Conservation (phyloP, 2,113 vertebrate genomes). For the Seriola quinqueradiata region DNA sequence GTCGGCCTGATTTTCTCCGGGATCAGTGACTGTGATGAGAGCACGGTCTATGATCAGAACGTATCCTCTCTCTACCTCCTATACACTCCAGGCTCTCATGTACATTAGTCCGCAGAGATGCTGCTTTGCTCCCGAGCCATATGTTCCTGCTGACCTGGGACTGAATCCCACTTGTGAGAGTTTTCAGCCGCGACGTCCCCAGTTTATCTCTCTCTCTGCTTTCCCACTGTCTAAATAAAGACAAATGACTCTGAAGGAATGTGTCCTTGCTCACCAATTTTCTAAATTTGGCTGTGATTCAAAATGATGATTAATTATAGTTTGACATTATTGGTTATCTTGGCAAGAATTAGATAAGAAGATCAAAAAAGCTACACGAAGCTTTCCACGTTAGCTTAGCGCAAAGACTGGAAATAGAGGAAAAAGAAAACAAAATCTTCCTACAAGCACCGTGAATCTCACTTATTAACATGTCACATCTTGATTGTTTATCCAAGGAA, state of each 20-base stretch:
- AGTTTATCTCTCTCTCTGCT: not conserved
- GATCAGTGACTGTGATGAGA: not conserved
- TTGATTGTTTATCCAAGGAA: not conserved
- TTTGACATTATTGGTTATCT: not conserved
- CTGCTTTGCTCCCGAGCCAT: not conserved
- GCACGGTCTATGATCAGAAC: constrained; percentile 4
- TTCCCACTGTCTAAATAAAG: constrained; percentile 30
- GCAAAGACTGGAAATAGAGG: not conserved
- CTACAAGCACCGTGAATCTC: not conserved
- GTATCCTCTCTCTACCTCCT: not conserved
- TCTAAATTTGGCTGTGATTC: not conserved
- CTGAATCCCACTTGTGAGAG: constrained; percentile 25
- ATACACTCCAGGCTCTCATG: not conserved
- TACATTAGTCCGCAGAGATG: constrained; percentile 7
- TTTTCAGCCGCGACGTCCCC: constrained; percentile 6
- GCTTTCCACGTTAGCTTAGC: not conserved
- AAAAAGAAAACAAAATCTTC: not conserved
- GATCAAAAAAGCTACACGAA: not conserved
- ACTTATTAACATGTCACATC: not conserved
- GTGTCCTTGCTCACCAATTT: too few relatives aligned
- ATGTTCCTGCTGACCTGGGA: constrained; percentile 6
- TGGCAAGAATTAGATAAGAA: not conserved
- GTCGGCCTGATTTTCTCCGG: not conserved
- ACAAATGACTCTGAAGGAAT: not conserved
- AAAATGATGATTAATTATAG: not conserved